These are phyloP conservation scores for Chlorodrepanis virens DNA, from an alignment of 2,113 vertebrate species.

Conservation along the genomic window DNA sequence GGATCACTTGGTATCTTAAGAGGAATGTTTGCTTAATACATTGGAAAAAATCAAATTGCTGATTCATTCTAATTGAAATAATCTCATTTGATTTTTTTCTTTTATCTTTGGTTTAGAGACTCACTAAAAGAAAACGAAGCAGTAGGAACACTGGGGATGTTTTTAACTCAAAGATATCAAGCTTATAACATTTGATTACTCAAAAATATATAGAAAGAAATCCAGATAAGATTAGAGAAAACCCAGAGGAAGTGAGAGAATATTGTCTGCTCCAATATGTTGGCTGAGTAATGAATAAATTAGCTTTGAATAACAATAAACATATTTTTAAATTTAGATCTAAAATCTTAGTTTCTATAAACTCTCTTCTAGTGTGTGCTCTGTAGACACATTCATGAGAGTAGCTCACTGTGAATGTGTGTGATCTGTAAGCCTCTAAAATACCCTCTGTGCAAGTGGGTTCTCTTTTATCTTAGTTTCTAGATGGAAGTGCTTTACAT, in stretches of 20 bases:
- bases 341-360: constrained; percentile 36
- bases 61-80: constrained; percentile 61
- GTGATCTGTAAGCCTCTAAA: constrained; percentile 1
- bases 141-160: constrained; percentile 57
- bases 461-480: constrained; percentile 1
- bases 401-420: neutral
- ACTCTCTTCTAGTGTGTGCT: neutral
- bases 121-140: constrained; percentile 58
- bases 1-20: constrained; percentile 45
- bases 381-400: constrained; percentile 32
- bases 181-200: constrained; percentile 72
- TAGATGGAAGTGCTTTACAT: neutral
- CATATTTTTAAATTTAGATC: constrained; percentile 60
- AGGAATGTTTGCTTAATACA: constrained; percentile 45
- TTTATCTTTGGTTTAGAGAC: constrained; percentile 24
- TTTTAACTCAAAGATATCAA: constrained; percentile 66
- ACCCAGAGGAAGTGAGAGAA: constrained; percentile 62
- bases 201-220: constrained; percentile 71
- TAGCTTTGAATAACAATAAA: constrained; percentile 69
- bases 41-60: constrained; percentile 24
- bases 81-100: constrained; percentile 22
- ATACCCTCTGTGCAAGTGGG: neutral
- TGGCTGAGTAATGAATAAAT: constrained; percentile 66
- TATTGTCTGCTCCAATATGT: constrained; percentile 66
- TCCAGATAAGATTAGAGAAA: constrained; percentile 71